Percentiles rank a stretch among this genome's conserved stretches.
These are phyloP conservation scores for Dermatemys mawii DNA, from an alignment of 2,113 vertebrate genomes.

Conservation along the genomic window DNA sequence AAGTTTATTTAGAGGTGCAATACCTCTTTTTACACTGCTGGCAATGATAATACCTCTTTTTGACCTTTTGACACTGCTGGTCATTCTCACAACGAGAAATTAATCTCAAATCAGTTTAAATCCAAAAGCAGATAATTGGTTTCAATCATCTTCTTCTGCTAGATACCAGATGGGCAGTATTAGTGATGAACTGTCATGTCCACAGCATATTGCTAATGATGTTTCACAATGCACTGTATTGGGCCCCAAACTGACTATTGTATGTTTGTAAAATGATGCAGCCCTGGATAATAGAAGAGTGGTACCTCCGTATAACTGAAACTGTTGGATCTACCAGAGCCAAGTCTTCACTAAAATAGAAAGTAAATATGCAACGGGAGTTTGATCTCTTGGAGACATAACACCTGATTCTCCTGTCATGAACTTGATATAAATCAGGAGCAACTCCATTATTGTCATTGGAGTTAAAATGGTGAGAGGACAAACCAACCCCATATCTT, in stretches of 20 bases:
- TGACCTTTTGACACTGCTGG: neutral
- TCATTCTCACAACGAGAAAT: neutral
- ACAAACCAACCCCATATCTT: neutral
- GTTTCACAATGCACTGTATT: neutral
- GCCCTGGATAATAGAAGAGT: conserved; percentile 18
- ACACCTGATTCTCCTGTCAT: neutral
- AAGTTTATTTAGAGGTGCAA: conserved; percentile 32
- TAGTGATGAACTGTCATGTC: neutral
- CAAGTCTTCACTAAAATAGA: neutral
- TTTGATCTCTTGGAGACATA: neutral
- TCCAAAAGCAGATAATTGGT: conserved; percentile 3
- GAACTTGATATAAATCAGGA: neutral
- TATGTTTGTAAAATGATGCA: conserved; percentile 11
- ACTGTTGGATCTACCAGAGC: neutral
- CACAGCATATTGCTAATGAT: neutral
- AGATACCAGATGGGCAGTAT: conserved; percentile 24
- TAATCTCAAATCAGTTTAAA: neutral
- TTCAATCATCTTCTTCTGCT: neutral
- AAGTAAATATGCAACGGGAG: conserved; percentile 10
- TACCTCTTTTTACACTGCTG: neutral
- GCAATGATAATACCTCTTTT: too few species aligned
- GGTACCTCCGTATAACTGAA: neutral
- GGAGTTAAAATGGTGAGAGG: neutral
- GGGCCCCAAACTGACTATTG: neutral
- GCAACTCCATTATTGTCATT: neutral